Evolutionary conservation across 2,888 invertebrate species (phyloP).

Genomic region (Cylindroiulus punctatus): DNA sequence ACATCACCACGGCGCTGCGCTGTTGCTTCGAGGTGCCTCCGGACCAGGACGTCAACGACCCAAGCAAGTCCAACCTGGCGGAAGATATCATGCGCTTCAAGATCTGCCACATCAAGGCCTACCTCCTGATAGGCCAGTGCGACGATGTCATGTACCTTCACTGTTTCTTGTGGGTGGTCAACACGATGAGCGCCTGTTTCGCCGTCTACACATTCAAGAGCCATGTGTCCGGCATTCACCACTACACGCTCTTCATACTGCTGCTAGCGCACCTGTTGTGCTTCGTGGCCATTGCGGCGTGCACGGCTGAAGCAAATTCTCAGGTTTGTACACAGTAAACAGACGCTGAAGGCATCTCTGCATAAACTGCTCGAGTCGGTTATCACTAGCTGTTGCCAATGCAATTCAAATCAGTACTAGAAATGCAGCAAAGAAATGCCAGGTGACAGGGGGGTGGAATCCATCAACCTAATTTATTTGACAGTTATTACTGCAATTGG

Average conservation of each 20-base stretch:
- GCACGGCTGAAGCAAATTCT: slow-evolving; percentile 12
- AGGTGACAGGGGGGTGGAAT: too few relatives aligned
- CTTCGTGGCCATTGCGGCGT: background rate
- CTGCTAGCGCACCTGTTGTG: slow-evolving; percentile 8
- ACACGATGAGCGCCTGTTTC: background rate
- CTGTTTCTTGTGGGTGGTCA: slow-evolving; percentile 7
- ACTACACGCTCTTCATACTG: background rate
- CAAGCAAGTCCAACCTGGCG: background rate
- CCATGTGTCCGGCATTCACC: background rate
- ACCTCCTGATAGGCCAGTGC: background rate
- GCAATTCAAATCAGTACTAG: too few relatives aligned
- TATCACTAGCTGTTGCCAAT: too few relatives aligned
- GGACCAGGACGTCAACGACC: background rate
- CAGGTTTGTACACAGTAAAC: background rate
- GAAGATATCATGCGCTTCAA: slow-evolving; percentile 16
- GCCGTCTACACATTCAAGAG: background rate
- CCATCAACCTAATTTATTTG: too few relatives aligned
- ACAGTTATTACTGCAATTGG: too few relatives aligned
- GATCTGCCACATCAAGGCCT: slow-evolving; percentile 7
- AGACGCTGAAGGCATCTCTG: too few relatives aligned
- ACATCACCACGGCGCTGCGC: background rate
- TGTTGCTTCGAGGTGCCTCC: background rate
- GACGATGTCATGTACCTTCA: slow-evolving; percentile 3
- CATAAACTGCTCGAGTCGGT: too few relatives aligned
- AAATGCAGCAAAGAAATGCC: too few relatives aligned